Base-by-base conservation (phyloP, 2,888 invertebrate genomes). In the Drosophila picticornis region DNA sequence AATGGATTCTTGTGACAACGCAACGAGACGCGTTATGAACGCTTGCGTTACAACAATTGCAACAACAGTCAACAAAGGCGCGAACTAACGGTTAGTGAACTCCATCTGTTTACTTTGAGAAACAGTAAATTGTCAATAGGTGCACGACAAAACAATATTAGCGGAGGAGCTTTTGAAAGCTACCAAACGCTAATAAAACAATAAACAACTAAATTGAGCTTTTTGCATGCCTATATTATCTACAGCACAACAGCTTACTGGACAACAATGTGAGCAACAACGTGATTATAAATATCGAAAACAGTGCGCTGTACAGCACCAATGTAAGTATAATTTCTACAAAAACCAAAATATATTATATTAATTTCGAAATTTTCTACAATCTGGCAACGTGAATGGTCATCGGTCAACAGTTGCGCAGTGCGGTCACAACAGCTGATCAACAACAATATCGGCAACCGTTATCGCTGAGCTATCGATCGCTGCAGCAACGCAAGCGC, bases 1-100 rank as follows among this genome's bases (percentile, higher is more conserved):
- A 88, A 88, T 86, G 87, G 87, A 32, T 88, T 88, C 72, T 88
- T 88, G 90, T 88, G 87, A 88, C 87, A 90, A 64, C 78, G 69
- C 55, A 88, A 88, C 68, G 89, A 88, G 31, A 55, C 72, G 51
- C 87, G 87, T 70, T 88, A 89, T 80, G 82, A 87, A 67, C 84
- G 87, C 53, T 80, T 89, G 72, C 89, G 89, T 48, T 83, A 83
- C 63, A 90, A 84, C 73, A 90, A 79, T 61, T 76, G 60, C 56
- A 61, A 48, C 48, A 84, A 36, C 46, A 72, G 56, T 58, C 59
- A 71, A 63, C 76, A 75, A 59, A 75, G 75, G 62, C 80, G 69
- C 9, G 87, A 86, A 72, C 51, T 78, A 51, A 75, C 68, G 13
- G 87, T 87, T 61, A 83, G 89, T 72, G 40, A n/a, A 63, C 31